Conservation (phyloP, 1,140 invertebrate genomes). For the Artemia franciscana region DNA sequence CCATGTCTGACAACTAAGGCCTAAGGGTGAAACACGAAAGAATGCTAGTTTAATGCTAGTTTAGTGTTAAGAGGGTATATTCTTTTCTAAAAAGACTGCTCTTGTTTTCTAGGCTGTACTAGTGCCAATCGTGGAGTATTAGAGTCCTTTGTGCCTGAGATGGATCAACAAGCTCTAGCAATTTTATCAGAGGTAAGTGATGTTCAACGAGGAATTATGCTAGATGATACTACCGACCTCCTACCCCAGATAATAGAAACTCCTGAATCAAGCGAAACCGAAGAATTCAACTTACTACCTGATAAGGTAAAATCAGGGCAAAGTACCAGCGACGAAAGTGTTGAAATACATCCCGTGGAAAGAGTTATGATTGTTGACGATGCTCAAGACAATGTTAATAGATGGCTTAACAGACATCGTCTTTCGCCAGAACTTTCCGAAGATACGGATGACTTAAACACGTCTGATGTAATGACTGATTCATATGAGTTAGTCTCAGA, state of each 20-base stretch:
- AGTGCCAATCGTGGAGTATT: neutral
- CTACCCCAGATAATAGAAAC: neutral
- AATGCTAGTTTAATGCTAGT: no score
- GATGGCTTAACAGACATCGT: neutral
- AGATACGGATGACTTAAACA: neutral
- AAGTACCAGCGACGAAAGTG: neutral
- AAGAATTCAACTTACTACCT: neutral
- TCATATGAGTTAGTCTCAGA: neutral
- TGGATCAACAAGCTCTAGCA: neutral
- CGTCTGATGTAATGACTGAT: neutral
- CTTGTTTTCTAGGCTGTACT: no score
- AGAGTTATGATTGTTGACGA: neutral
- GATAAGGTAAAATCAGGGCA: neutral
- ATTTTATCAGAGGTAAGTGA: neutral
- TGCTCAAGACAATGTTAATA: neutral
- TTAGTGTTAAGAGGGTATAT: no score
- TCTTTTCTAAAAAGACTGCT: no score
- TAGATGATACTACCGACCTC: neutral
- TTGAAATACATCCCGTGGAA: neutral
- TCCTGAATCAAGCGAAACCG: neutral
- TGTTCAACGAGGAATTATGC: neutral
- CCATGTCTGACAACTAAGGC: no score
- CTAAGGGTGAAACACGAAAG: no score
- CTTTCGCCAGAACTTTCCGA: neutral
- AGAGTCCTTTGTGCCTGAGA: neutral